Evolutionary conservation across 2,113 vertebrate genomes (phyloP).

Genomic region (Pontoporia blainvillei): DNA sequence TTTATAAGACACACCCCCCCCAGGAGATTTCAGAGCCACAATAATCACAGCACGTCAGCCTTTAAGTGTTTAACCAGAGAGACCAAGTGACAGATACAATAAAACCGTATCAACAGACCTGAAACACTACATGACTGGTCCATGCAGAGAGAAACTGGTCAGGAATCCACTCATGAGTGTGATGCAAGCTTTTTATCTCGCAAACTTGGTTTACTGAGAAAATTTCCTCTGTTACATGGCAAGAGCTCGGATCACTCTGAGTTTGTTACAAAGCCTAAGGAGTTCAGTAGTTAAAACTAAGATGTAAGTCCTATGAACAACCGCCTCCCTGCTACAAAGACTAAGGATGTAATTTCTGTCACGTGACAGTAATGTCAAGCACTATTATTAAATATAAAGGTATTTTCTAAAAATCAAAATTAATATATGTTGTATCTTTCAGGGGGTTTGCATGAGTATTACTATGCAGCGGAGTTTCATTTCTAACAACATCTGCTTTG

Average conservation of each 20-base stretch:
- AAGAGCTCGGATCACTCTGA: background rate
- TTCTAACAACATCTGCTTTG: background rate
- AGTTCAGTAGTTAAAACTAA: background rate
- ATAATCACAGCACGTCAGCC: constrained; percentile 47
- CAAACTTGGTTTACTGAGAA: background rate
- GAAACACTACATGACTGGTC: constrained; percentile 28
- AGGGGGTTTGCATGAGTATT: no score
- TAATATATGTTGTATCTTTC: background rate
- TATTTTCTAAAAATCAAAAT: background rate
- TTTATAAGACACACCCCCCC: background rate
- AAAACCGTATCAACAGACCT: constrained; percentile 18
- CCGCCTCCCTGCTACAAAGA: background rate
- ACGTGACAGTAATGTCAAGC: background rate
- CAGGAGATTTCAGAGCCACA: constrained; percentile 53
- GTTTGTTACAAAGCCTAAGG: background rate
- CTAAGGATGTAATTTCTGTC: background rate
- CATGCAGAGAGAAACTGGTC: constrained; percentile 15
- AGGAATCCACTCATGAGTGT: constrained; percentile 55
- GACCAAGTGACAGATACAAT: constrained; percentile 58
- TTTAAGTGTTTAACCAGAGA: constrained; percentile 70
- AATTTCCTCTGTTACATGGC: background rate
- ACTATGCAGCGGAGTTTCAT: background rate
- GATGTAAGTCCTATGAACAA: background rate
- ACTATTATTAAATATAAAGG: background rate
- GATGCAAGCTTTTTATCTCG: constrained; percentile 48